Evolutionary conservation across 2,888 invertebrate genomes (phyloP).

Genomic region (Trachelus troglodyta): DNA sequence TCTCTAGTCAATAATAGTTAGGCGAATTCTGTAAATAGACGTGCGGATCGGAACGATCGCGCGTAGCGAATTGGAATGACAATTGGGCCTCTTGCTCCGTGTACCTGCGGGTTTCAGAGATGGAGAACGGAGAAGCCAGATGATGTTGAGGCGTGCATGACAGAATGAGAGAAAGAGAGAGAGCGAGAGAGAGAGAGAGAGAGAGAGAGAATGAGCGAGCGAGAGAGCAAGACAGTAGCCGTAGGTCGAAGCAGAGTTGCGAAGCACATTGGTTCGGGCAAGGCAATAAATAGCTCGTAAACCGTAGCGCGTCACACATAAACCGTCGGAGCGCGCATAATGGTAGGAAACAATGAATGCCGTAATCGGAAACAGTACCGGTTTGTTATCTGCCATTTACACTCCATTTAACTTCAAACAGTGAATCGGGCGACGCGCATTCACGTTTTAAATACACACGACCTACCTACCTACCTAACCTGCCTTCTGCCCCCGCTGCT

Average conservation of each 20-base stretch:
- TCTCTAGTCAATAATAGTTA: constrained; percentile 66
- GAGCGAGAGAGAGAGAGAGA: too few species aligned
- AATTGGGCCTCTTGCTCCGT: too few species aligned
- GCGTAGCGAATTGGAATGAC: too few species aligned
- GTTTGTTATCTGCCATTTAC: constrained; percentile 67
- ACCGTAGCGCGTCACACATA: constrained; percentile 61
- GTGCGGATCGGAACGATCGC: too few species aligned
- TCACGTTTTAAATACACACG: constrained; percentile 63
- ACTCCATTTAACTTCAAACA: constrained; percentile 67
- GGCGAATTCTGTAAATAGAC: constrained; percentile 51
- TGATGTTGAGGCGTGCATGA: too few species aligned
- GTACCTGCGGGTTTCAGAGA: too few species aligned
- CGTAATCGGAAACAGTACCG: constrained; percentile 66
- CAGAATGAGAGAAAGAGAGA: too few species aligned
- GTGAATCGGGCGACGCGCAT: constrained; percentile 61
- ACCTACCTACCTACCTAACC: constrained; percentile 43
- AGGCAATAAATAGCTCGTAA: constrained; percentile 64
- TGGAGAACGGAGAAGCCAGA: too few species aligned
- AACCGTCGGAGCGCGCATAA: constrained; percentile 66
- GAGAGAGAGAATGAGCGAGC: too few species aligned
- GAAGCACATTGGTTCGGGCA: constrained; percentile 34
- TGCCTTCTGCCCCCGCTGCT: constrained; percentile 20
- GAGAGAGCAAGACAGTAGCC: not conserved
- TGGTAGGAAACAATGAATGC: constrained; percentile 67
- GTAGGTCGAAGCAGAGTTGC: constrained; percentile 20